Base-by-base conservation (phyloP, 2,888 invertebrate genomes). In the Ennomos fuscantarius region DNA sequence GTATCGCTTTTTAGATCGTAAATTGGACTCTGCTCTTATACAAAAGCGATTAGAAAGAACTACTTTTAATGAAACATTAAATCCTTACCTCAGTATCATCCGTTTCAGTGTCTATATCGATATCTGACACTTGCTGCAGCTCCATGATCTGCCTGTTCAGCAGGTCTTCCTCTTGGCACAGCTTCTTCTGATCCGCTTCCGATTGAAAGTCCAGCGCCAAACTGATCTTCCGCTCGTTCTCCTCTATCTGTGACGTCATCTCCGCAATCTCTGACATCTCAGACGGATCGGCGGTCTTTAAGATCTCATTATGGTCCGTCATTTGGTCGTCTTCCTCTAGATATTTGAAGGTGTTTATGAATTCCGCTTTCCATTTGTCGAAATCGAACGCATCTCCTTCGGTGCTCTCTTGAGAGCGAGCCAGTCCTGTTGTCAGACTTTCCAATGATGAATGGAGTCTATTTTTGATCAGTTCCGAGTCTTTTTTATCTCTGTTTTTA, bases 31-130 rank as follows among this genome's bases (percentile, higher is more conserved):
- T n/a, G n/a, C n/a, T n/a, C n/a, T n/a, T n/a, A n/a, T n/a, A n/a
- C n/a, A n/a, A 24, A 2, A 24, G 24, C 1, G 24, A 24, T 24
- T 1, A 24, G 24, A 24, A 24, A 6, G 24, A 24, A 24, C 24
- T 6, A 24, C 24, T 24, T 3, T 24, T 24, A 2, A 24, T 6
- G 6, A 24, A 24, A 24, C 54, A 55, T 10, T 47, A 24, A 33
- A 31, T 31, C 55, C 74, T 79, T 60, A 92, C 93, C 84, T 95
- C 94, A 8, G 95, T 95, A 69, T 96, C 96, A 79, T 96, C 96
- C 0, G 96, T 96, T 82, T 96, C 96, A 0, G 96, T 96, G 66
- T 96, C 96, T 42, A 96, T 91, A 72, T 96, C 96, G 46, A 96
- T 94, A 71, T 95, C 96, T 0, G 95, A 94, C 44, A 95, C 94